Evolutionary conservation across 37 sponge, comb jelly and placozoan genomes (phyloP).

Genomic region (Geodia barretti): DNA sequence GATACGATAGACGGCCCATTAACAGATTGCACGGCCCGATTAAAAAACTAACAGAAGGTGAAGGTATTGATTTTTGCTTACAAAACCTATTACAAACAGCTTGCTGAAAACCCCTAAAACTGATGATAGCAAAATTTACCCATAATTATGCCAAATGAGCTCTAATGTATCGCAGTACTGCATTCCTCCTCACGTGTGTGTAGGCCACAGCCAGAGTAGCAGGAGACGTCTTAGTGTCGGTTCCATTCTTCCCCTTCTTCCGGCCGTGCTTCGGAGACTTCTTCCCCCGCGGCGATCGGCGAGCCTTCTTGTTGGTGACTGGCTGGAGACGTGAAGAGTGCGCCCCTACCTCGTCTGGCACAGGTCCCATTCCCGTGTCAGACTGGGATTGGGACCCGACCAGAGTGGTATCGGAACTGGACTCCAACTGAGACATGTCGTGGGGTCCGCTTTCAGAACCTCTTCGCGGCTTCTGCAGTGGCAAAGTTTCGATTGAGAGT

Average conservation of each 20-base stretch:
- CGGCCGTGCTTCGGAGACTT: neutral
- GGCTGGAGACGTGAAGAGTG: no score
- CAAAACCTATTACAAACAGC: no score
- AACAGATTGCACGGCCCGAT: no score
- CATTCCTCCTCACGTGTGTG: neutral
- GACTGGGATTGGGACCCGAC: constrained; percentile 20
- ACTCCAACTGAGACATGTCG: neutral
- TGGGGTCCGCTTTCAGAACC: no score
- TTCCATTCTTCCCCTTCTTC: neutral
- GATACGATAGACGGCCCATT: no score
- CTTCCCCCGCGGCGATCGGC: neutral
- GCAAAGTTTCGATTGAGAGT: neutral
- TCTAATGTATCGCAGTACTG: no score
- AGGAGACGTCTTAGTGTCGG: neutral
- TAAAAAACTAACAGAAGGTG: no score
- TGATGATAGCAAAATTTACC: no score
- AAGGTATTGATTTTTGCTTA: no score
- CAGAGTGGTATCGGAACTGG: constrained; percentile 25
- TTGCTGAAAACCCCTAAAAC: no score
- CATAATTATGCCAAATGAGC: no score
- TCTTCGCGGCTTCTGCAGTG: neutral
- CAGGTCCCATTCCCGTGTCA: neutral
- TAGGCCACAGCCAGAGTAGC: neutral
- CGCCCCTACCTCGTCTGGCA: no score
- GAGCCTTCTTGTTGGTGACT: neutral